Base-by-base conservation (phyloP, 2,888 invertebrate genomes). In the Bedellia somnulentella region DNA sequence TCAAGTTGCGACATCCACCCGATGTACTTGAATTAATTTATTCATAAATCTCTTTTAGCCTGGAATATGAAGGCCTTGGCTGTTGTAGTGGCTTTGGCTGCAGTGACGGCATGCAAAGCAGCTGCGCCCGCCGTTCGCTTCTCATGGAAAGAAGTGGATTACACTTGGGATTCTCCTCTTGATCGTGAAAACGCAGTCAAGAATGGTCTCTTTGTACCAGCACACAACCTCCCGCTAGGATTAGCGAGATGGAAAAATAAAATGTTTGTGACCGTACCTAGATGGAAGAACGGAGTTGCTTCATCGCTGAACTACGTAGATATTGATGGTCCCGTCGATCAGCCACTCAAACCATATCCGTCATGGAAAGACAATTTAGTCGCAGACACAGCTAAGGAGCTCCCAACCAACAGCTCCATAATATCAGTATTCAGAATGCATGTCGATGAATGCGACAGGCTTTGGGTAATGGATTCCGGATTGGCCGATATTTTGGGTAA, bases 401-500 rank as follows among this genome's bases (percentile, higher is more conserved):
- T 81, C 3, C 68, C 71, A 22, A 68, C 80, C 3, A 81, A 85
- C 37, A 78, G 78, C 32, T 80, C 81, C 1, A 80, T 88, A 24
- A 68, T 87, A 29, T 89, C 86, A 2, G 85, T 86, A 3, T 89
- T 89, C 57, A 80, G 91, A 35, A 68, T 87, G 13, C 79, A 77
- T 38, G 82, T 86, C 1, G 91, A 91, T 51, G 75, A 76, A 4
- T 91, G 91, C 45, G 88, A 89, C 52, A 79, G 91, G 25, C 76
- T 91, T 5, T 91, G 91, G 90, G 85, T 88, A 4, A 79, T 91
- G 60, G 90, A 91, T 49, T 84, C 87, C 1, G 91, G 89, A 31
- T 58, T 88, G 21, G 83, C 85, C 24, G 87, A 89, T 50, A 86
- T 89, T 57, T 62, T 82, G 29, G 89, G 88, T 49, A 61, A 76